A percentile compares a stretch with the other conserved stretches of the same genome.
phyloP scores from a whole-genome alignment of 2,113 vertebrate genomes.

The Tricholaema leucomelas region DNA sequence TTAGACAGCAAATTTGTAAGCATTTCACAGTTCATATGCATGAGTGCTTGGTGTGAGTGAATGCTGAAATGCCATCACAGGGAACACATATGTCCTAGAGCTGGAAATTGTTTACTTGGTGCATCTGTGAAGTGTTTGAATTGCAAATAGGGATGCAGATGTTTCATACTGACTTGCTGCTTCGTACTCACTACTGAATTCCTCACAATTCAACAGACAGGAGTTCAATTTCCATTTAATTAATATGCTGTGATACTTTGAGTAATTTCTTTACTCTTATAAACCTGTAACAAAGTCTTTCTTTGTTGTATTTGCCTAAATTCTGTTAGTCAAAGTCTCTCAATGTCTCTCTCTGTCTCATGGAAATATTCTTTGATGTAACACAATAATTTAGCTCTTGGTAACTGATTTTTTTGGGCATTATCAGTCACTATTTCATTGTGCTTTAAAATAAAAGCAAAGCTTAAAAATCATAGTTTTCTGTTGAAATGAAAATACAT shows the following conservation, averaged over 20 bases:
- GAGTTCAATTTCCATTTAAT: conserved; percentile 11
- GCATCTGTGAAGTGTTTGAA: background rate
- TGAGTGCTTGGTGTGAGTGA: background rate
- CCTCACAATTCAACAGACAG: background rate
- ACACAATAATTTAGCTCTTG: background rate
- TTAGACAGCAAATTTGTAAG: background rate
- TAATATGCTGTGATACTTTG: background rate
- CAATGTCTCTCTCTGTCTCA: background rate
- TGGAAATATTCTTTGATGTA: background rate
- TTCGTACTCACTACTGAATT: background rate
- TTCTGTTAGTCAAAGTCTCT: background rate
- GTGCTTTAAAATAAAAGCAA: background rate
- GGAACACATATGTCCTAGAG: background rate
- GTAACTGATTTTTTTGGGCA: background rate
- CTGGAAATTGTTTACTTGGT: background rate
- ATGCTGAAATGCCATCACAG: background rate
- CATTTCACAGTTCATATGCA: background rate
- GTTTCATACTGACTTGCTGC: background rate
- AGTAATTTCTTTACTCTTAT: background rate
- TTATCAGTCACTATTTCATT: background rate
- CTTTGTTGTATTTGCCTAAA: background rate
- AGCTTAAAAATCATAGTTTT: background rate
- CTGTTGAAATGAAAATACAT: background rate
- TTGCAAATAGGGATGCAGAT: background rate
- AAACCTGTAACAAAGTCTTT: background rate